phyloP scores from a whole-genome alignment of 1,140 invertebrate genomes.

The Brachionus sp. region DNA sequence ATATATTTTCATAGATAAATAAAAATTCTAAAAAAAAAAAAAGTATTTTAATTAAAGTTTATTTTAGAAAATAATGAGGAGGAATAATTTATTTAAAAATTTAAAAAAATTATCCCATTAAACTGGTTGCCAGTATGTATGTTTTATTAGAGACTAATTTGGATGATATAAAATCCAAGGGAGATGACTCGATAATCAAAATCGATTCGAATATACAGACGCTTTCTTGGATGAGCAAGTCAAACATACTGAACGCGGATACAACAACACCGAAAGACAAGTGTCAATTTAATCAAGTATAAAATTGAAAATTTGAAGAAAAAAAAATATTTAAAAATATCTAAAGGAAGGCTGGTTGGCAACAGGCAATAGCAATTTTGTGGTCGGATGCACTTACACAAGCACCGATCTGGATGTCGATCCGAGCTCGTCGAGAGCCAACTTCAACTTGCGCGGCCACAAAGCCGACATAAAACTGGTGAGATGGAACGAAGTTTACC shows the following conservation, averaged over 20 bases:
- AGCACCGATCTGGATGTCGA: slow-evolving; percentile 62
- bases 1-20: too few relatives aligned
- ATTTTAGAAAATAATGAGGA: neutral
- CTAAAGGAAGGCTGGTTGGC: slow-evolving; percentile 98
- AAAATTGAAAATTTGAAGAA: neutral
- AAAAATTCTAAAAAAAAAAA: too few relatives aligned
- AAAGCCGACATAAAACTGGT: slow-evolving; percentile 86
- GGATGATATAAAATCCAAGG: slow-evolving; percentile 18
- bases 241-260: slow-evolving; percentile 77
- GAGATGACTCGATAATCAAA: slow-evolving; percentile 47
- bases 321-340: slow-evolving; percentile 79
- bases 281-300: neutral
- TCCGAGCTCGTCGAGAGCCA: slow-evolving; percentile 67
- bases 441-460: slow-evolving; percentile 94
- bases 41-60: neutral
- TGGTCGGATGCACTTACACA: slow-evolving; percentile 92
- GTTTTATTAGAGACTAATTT: slow-evolving; percentile 30
- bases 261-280: neutral
- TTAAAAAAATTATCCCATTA: neutral
- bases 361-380: slow-evolving; percentile 84
- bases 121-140: neutral
- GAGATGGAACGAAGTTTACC: slow-evolving; percentile 97
- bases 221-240: slow-evolving; percentile 95
- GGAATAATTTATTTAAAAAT: neutral
- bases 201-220: slow-evolving; percentile 90